phyloP scores from a whole-genome alignment of 2,797 vertebrate genomes.

The Scolopax rusticola region DNA sequence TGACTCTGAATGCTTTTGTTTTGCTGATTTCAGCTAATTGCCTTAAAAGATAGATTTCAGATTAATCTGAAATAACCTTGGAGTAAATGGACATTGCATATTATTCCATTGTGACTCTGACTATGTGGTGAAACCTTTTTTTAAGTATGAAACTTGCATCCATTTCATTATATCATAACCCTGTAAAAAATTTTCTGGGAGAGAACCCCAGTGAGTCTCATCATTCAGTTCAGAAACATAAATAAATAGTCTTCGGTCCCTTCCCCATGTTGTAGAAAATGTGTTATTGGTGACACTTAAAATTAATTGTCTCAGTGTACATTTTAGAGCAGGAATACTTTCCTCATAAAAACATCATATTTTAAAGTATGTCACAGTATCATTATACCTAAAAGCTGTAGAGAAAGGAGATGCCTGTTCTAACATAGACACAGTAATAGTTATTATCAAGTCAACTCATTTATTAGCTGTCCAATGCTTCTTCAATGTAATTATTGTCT shows the following conservation, averaged over 20 bases:
- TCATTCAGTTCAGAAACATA: not conserved
- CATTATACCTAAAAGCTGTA: not conserved
- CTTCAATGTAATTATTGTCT: not conserved
- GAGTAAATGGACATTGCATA: not conserved
- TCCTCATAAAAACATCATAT: not conserved
- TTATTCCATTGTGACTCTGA: not conserved
- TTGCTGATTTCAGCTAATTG: not conserved
- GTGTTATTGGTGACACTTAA: not conserved
- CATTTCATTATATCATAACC: not conserved
- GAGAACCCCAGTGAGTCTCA: not conserved
- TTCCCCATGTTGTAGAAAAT: not conserved
- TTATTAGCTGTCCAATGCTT: not conserved
- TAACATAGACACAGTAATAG: not conserved
- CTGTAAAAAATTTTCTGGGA: not conserved
- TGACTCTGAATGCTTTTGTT: not conserved
- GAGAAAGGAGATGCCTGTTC: not conserved
- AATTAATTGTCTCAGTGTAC: not conserved
- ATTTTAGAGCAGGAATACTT: not conserved
- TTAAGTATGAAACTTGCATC: not conserved
- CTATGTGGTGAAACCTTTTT: not conserved
- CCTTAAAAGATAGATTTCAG: not conserved
- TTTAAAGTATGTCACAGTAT: not conserved
- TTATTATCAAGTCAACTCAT: conserved; percentile 12
- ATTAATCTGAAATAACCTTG: not conserved
- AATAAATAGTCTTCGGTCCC: not conserved